phyloP scores from a whole-genome alignment of 2,888 invertebrate genomes.

The Himalopsyche tibetana region DNA sequence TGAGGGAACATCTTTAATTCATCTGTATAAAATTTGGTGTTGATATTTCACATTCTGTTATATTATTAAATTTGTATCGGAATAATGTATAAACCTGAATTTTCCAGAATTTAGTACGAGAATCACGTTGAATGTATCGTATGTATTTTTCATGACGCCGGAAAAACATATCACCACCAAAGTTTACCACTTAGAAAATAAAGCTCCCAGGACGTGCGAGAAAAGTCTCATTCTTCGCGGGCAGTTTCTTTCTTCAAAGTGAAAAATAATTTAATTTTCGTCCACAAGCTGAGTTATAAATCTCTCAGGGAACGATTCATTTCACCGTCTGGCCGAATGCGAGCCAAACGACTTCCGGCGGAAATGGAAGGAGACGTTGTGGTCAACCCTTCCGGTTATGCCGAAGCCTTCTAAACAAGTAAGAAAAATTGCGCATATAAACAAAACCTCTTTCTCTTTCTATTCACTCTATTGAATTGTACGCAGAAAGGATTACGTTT shows the following conservation, averaged over 20 bases:
- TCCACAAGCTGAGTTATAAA: slow-evolving; percentile 50
- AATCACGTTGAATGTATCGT: slow-evolving; percentile 24
- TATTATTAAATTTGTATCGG: neutral
- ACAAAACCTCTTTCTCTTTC: neutral
- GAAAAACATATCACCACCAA: slow-evolving; percentile 28
- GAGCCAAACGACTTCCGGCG: slow-evolving; percentile 57
- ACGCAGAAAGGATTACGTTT: neutral
- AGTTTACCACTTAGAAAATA: slow-evolving; percentile 42
- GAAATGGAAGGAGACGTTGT: slow-evolving; percentile 55
- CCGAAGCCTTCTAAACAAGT: slow-evolving; percentile 46
- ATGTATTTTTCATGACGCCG: slow-evolving; percentile 31
- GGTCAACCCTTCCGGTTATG: slow-evolving; percentile 52
- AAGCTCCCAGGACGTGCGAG: slow-evolving; percentile 11
- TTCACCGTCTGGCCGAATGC: slow-evolving; percentile 52
- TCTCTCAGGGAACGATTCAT: slow-evolving; percentile 58
- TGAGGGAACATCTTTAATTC: no score
- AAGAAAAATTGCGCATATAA: slow-evolving; percentile 22
- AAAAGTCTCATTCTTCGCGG: slow-evolving; percentile 29
- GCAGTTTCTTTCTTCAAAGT: slow-evolving; percentile 54
- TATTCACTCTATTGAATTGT: neutral
- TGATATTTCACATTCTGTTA: neutral
- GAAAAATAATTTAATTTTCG: slow-evolving; percentile 62
- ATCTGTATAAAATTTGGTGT: no score
- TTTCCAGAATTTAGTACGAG: slow-evolving; percentile 12
- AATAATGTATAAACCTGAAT: neutral